These are phyloP conservation scores for Gryllus bimaculatus DNA, from an alignment of 1,140 invertebrate species.

Conservation along the genomic window DNA sequence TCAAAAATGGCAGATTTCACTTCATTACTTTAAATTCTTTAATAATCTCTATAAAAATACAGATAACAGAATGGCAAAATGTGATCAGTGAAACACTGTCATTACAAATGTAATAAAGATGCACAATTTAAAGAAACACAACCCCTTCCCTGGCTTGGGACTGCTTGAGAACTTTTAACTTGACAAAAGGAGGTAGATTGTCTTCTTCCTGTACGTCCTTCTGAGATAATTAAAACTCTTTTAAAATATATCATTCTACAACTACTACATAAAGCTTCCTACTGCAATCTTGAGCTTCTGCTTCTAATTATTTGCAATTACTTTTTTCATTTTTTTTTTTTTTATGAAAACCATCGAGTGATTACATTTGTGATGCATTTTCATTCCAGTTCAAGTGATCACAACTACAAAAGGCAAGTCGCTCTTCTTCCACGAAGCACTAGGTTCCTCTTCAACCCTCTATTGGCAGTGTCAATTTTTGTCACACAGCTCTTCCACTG, in stretches of 20 bases:
- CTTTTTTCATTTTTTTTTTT: not conserved
- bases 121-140: not conserved
- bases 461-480: conserved; percentile 43
- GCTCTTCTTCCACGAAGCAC: conserved; percentile 18
- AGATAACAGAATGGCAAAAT: not conserved
- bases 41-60: not conserved
- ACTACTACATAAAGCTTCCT: conserved; percentile 1
- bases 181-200: conserved; percentile 20
- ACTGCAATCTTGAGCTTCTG: not conserved
- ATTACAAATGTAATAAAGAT: not conserved
- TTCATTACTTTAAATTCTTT: not conserved
- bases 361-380: not conserved
- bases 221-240: conserved; percentile 10
- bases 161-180: conserved; percentile 1
- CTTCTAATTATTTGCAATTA: not conserved
- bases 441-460: conserved; percentile 40
- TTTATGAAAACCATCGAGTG: not conserved
- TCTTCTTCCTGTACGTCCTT: conserved; percentile 17
- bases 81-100: not conserved
- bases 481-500: conserved; percentile 43
- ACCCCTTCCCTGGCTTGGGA: conserved; percentile 1
- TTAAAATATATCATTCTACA: not conserved
- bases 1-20: not conserved
- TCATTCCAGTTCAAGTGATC: not conserved
- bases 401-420: conserved; percentile 17